Evolutionary conservation across 1,140 invertebrate species (phyloP).

Genomic region (Paracyclopina nana): DNA sequence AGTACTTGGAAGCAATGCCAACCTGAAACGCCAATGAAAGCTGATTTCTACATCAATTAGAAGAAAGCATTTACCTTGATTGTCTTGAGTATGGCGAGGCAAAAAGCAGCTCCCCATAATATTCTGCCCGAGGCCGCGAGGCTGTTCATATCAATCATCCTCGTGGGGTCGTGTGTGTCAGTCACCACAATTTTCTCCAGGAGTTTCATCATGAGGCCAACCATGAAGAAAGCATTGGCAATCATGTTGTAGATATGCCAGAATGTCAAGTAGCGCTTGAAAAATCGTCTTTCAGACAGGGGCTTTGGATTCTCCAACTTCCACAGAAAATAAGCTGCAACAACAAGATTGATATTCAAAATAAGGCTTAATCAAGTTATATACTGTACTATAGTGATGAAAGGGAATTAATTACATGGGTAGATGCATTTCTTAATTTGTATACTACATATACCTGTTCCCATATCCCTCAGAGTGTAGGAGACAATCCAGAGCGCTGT

Average conservation of each 20-base stretch:
- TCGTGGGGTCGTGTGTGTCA: too few species aligned
- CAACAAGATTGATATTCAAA: too few species aligned
- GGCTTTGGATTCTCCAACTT: neutral
- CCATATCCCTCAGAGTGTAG: conserved; percentile 2
- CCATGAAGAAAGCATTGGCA: conserved; percentile 2
- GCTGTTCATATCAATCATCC: neutral
- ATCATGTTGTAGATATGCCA: conserved; percentile 7
- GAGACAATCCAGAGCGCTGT: neutral
- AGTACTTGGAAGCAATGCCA: conserved; percentile 11
- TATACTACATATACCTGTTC: neutral
- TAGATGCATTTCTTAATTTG: neutral
- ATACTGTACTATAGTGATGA: too few species aligned
- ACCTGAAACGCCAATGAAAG: neutral
- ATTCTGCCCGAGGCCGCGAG: conserved; percentile 7
- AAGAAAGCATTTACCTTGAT: conserved; percentile 1
- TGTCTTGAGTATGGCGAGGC: conserved; percentile 10
- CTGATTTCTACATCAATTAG: neutral
- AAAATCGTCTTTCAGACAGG: neutral
- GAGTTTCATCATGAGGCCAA: conserved; percentile 5
- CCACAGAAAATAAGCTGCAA: neutral
- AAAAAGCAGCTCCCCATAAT: conserved; percentile 7
- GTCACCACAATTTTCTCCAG: neutral
- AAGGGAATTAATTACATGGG: neutral
- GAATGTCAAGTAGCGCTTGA: conserved; percentile 3
- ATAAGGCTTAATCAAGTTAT: too few species aligned